These are phyloP conservation scores for Glossophaga mutica DNA, from an alignment of 2,797 vertebrate species.

Conservation along the genomic window DNA sequence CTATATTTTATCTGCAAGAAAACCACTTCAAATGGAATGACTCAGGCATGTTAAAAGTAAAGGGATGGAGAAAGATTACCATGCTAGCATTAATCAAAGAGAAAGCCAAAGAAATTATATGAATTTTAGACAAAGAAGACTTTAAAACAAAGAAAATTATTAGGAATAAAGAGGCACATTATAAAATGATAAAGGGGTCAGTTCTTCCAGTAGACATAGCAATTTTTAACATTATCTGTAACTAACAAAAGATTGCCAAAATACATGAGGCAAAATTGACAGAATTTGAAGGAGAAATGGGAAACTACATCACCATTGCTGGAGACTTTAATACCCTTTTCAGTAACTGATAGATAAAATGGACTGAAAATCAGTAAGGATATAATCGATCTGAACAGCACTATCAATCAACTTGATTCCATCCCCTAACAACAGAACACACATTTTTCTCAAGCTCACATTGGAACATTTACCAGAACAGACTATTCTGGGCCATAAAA, in stretches of 20 bases:
- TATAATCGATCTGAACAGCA: background rate
- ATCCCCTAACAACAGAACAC: background rate
- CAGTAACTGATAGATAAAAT: constrained; percentile 21
- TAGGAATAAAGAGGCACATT: background rate
- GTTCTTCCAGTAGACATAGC: background rate
- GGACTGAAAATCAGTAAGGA: constrained; percentile 25
- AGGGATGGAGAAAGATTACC: background rate
- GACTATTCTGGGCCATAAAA: background rate
- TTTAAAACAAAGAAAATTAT: background rate
- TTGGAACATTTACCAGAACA: background rate
- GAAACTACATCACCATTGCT: background rate
- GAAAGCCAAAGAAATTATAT: background rate
- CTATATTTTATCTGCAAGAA: background rate
- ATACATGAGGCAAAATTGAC: background rate
- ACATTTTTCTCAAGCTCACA: background rate
- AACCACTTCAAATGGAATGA: background rate
- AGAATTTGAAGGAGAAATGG: constrained; percentile 30
- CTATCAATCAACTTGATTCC: background rate
- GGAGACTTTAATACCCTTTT: background rate
- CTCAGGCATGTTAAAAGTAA: background rate
- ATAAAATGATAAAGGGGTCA: background rate
- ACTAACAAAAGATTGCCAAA: background rate
- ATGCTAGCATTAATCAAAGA: background rate
- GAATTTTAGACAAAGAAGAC: background rate
- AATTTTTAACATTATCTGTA: background rate